Evolutionary conservation across 2,797 vertebrate species (phyloP), one percentile per base, ranked within the genome.

Genomic region (Sebastes miniatus): DNA sequence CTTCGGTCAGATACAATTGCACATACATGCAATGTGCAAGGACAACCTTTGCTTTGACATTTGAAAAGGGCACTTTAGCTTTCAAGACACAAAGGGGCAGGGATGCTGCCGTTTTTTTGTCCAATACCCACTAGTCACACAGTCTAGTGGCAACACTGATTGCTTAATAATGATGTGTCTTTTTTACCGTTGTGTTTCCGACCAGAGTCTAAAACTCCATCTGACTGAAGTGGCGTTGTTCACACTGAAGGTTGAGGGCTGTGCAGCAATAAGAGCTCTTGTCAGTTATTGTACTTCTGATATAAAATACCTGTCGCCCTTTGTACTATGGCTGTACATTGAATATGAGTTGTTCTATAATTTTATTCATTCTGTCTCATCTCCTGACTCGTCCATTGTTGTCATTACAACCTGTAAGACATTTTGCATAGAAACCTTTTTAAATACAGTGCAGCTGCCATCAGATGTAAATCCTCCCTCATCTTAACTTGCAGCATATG

Each of bases 181-280:
- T 77, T 59, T 34, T 68, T 36, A 64, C 43, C n/a, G 32, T 24
- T 72, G 69, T 72, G 12, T 77, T 64, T 82, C 62, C 56, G 52
- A 22, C 20, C 61, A 10, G 24, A 50, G 62, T 65, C 63, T 76
- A 24, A 75, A 59, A 61, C 25, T 63, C 62, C 18, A 67, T 77
- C 34, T 34, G 50, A 74, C 56, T 88, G 50, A 83, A 85, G 76
- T 73, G 86, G 61, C 10, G 6, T 59, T 85, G 69, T 69, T 89
- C 86, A 76, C 52, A 22, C 27, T 73, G 47, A 87, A 85, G 73
- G 81, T 76, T 84, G 79, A 86, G 73, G 67, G 74, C 67, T 77
- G 56, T 64, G 69, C 69, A 77, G 54, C 18, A 3, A 62, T 66
- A 31, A 84, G 84, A 73, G 76, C 67, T 32, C 83, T 87, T 34